These are phyloP conservation scores for Melanchra persicariae DNA, from an alignment of 2,888 invertebrate genomes.

Conservation along the genomic window DNA sequence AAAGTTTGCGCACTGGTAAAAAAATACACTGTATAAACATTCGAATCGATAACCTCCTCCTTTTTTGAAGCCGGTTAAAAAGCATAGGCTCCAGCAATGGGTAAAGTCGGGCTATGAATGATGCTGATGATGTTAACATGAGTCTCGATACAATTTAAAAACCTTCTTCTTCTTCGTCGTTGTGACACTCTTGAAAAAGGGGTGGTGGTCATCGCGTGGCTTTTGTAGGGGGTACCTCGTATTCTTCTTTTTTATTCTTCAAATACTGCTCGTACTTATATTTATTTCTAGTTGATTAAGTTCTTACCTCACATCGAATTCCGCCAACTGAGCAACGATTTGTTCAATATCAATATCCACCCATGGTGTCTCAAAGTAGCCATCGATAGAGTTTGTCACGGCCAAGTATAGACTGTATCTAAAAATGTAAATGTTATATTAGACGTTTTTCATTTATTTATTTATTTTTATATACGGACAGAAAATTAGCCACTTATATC, in stretches of 20 bases:
- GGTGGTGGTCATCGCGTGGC: not conserved
- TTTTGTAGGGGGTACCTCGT: not conserved
- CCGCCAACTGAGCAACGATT: slow-evolving; percentile 94
- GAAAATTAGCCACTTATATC: too few species aligned
- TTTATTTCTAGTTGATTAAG: not conserved
- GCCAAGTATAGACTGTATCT: slow-evolving; percentile 93
- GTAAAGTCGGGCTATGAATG: not conserved
- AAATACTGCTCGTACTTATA: not conserved
- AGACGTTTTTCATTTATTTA: too few species aligned
- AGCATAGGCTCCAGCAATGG: not conserved
- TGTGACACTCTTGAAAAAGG: not conserved
- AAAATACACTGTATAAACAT: too few species aligned
- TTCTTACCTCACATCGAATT: slow-evolving; percentile 94
- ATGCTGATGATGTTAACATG: not conserved
- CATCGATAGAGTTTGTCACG: slow-evolving; percentile 96
- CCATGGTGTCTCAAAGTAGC: slow-evolving; percentile 97
- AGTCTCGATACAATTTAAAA: not conserved
- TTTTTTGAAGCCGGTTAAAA: too few species aligned
- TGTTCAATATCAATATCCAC: slow-evolving; percentile 95
- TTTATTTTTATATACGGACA: too few species aligned
- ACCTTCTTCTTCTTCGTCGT: not conserved
- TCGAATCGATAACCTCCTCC: too few species aligned
- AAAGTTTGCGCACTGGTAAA: too few species aligned
- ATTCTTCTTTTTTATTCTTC: not conserved
- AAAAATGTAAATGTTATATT: not conserved